Evolutionary conservation across 1,140 invertebrate species (phyloP).

Genomic region (Apis cerana): DNA sequence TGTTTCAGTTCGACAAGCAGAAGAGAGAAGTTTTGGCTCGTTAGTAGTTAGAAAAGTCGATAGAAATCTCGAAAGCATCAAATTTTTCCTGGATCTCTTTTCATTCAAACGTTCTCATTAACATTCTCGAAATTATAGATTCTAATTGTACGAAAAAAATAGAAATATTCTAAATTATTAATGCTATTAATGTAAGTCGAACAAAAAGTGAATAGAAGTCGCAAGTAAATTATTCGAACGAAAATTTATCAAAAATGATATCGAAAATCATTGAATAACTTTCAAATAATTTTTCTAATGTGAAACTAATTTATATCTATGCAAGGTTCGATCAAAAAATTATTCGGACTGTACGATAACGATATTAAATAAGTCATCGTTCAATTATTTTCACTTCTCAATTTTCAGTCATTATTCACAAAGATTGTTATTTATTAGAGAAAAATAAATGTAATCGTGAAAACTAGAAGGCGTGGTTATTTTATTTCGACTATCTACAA

Average conservation of each 20-base stretch:
- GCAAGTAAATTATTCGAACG: neutral
- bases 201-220: neutral
- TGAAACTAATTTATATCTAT: constrained; percentile 18
- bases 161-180: neutral
- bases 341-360: neutral
- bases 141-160: neutral
- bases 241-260: too few relatives aligned
- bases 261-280: constrained; percentile 29
- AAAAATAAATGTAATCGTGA: constrained; percentile 26
- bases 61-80: constrained; percentile 45
- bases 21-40: constrained; percentile 63
- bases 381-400: neutral
- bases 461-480: constrained; percentile 11
- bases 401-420: constrained; percentile 3
- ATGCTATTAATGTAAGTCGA: neutral
- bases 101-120: constrained; percentile 1
- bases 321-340: constrained; percentile 3
- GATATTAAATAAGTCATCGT: constrained; percentile 20
- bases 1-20: constrained; percentile 53
- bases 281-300: constrained; percentile 21
- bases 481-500: constrained; percentile 44
- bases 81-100: constrained; percentile 41
- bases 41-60: constrained; percentile 67
- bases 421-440: constrained; percentile 38
- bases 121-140: neutral